Evolutionary conservation across 2,113 vertebrate genomes (phyloP).

Genomic region (Pycnonotus jocosus): DNA sequence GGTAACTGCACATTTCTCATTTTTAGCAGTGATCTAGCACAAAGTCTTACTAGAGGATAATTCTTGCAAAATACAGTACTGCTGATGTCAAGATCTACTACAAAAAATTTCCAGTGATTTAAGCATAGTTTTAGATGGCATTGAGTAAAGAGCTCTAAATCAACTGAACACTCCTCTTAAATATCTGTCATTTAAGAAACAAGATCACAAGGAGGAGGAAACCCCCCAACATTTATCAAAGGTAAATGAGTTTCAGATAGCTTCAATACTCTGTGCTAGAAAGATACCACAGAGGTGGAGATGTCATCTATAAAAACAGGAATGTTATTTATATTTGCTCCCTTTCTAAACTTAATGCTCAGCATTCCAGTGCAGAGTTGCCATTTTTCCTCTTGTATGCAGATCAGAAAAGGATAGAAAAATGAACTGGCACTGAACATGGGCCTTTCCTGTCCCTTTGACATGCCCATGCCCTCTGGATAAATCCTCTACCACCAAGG

Average conservation of each 20-base stretch:
- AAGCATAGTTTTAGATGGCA: not conserved
- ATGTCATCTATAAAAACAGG: not conserved
- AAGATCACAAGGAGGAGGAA: not conserved
- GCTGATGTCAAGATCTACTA: not conserved
- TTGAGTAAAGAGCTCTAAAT: constrained; percentile 4
- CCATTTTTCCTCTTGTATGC: not conserved
- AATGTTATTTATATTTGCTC: not conserved
- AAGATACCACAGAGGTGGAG: not conserved
- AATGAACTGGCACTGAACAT: not conserved
- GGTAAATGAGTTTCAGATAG: not conserved
- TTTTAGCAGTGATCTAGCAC: not conserved
- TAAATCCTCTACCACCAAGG: not conserved
- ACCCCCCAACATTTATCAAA: not conserved
- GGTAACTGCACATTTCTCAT: not conserved
- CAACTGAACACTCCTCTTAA: not conserved
- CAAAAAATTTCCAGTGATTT: not conserved
- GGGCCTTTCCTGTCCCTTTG: not conserved
- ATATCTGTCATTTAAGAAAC: not conserved
- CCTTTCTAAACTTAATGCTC: not conserved
- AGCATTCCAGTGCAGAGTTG: not conserved
- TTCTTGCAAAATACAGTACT: not conserved
- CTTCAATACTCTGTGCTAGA: not conserved
- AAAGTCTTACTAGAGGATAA: not conserved
- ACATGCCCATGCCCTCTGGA: not conserved
- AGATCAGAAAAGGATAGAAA: not conserved